phyloP scores from a whole-genome alignment of 2,888 invertebrate species.

The Euphydryas editha region DNA sequence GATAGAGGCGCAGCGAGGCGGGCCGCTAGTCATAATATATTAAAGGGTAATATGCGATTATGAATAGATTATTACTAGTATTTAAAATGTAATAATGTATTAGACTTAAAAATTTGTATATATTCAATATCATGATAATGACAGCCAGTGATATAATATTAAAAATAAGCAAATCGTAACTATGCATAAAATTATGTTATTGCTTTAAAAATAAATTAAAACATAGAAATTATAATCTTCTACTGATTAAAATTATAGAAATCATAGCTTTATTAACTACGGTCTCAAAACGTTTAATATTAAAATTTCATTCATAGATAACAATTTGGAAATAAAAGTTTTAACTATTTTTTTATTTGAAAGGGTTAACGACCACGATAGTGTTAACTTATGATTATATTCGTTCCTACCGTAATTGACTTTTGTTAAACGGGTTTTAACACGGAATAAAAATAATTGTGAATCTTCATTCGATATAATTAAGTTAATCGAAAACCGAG shows the following conservation, averaged over 20 bases:
- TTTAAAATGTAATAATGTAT: too few relatives aligned
- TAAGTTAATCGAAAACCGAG: slow-evolving; percentile 33
- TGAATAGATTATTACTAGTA: too few relatives aligned
- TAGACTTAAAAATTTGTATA: too few relatives aligned
- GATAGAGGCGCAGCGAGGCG: too few relatives aligned
- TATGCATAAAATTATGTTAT: too few relatives aligned
- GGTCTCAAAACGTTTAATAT: slow-evolving; percentile 9
- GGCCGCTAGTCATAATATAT: too few relatives aligned
- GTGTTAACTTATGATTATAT: slow-evolving; percentile 24
- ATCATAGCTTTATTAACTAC: slow-evolving; percentile 25
- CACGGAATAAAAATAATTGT: slow-evolving; percentile 26
- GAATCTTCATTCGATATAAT: slow-evolving; percentile 32
- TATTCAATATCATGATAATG: too few relatives aligned
- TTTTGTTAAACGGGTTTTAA: slow-evolving; percentile 35
- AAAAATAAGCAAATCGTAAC: too few relatives aligned
- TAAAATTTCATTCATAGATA: slow-evolving; percentile 12
- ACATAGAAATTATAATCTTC: too few relatives aligned
- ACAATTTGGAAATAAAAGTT: background rate
- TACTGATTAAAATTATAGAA: slow-evolving; percentile 9
- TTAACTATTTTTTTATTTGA: background rate
- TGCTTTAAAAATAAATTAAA: too few relatives aligned
- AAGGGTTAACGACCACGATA: slow-evolving; percentile 21
- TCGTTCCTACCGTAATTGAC: slow-evolving; percentile 18
- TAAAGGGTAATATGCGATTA: too few relatives aligned
- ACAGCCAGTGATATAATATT: too few relatives aligned